Base-by-base conservation (phyloP, 1,140 invertebrate species). In the Cydia pomonella region DNA sequence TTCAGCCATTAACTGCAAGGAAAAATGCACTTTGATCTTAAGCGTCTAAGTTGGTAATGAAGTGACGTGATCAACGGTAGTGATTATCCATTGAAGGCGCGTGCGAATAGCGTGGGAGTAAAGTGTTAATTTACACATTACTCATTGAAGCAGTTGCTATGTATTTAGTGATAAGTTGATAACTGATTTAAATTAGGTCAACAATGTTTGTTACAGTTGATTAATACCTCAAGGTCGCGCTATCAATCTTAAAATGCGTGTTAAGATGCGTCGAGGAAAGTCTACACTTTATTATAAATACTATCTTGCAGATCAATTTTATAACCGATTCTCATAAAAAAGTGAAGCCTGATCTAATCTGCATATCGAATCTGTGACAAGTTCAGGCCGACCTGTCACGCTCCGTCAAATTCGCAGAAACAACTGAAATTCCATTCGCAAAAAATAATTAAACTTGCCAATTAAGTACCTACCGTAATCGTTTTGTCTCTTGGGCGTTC, bases 1-100 rank as follows among this genome's bases (percentile, higher is more conserved):
- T 74, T 41, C 53, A 64, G 44, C 38, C 21, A 29, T 59, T 23
- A 13, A 7, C 23, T 71, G 41, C 74, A 77, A 21, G 50, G 74
- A 76, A 79, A 77, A 80, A 76, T 76, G 73, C 47, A 16, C 69
- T 73, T 73, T 80, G 64, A 2, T n/a, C n/a, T 9, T 10, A 23
- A 9, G 33, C n/a, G 75, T 59, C 76, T 71, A 69, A 76, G 75
- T 69, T 76, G 72, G 74, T 53, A 59, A 74, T 73, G 73, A 50
- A 38, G 62, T 79, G 63, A 21, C 38, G 73, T 18, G 13, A 18
- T 29, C 73, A 73, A 73, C 71, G 47, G 74, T 74, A 69, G 21
- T 69, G 64, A 33, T 29, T 33, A n/a, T 7, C 27, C 33, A 27
- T 13, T 69, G 64, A 33, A 69, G 27, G 63, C 64, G 33, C n/a